A percentile compares a stretch with the other conserved stretches of the same genome.
Conservation (phyloP, 2,888 invertebrate genomes). For the Mythimna albipuncta region DNA sequence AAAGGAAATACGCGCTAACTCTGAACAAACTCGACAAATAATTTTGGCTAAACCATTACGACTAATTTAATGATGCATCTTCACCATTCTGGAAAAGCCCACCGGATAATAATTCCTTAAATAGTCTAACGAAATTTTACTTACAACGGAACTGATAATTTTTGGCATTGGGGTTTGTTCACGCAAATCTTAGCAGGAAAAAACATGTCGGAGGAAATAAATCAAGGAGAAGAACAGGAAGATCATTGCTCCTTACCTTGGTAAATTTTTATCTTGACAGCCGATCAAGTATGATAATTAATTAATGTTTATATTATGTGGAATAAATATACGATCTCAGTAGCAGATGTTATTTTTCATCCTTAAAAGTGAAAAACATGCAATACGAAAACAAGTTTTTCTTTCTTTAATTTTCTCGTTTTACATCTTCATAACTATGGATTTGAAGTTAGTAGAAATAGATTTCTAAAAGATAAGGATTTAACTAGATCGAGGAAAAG, state of each 20-base stretch:
- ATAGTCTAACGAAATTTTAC: slow-evolving; percentile 10
- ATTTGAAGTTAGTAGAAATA: slow-evolving; percentile 9
- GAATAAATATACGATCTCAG: not conserved
- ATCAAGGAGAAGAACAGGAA: slow-evolving; percentile 37
- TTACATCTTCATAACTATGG: not conserved
- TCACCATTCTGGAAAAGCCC: slow-evolving; percentile 8
- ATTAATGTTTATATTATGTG: not conserved
- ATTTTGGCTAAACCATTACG: slow-evolving; percentile 15
- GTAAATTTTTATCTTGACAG: slow-evolving; percentile 18
- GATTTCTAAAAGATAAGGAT: slow-evolving; percentile 17
- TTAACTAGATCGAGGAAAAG: slow-evolving; percentile 22
- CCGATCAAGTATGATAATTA: slow-evolving; percentile 19
- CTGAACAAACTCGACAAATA: slow-evolving; percentile 6
- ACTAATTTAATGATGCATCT: slow-evolving; percentile 6
- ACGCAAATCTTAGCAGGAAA: slow-evolving; percentile 15
- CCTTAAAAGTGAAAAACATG: not conserved
- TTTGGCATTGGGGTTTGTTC: slow-evolving; percentile 30
- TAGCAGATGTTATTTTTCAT: slow-evolving; percentile 2
- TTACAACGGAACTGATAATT: not conserved
- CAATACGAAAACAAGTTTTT: not conserved
- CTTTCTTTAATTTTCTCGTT: not conserved
- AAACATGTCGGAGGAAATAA: slow-evolving; percentile 13
- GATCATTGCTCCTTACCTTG: slow-evolving; percentile 44
- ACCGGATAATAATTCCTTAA: slow-evolving; percentile 6
- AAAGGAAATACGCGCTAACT: slow-evolving; percentile 20